Conservation (phyloP, 2,888 invertebrate species). For the Orchestes rusci region DNA sequence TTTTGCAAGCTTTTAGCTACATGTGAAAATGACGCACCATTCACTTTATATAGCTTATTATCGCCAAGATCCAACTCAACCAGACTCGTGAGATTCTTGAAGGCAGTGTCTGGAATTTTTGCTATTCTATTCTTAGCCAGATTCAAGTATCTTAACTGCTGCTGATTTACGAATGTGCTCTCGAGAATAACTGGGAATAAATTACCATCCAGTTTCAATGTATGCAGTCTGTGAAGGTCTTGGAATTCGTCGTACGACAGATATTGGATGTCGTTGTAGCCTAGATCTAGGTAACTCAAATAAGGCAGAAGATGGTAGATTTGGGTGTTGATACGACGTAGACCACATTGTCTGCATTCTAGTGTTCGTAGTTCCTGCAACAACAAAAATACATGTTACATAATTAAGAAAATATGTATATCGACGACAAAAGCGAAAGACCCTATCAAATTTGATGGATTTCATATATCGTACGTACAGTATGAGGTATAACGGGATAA, state of each 20-base stretch:
- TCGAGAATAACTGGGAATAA: slow-evolving; percentile 68
- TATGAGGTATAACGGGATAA: too few relatives aligned
- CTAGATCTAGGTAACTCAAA: slow-evolving; percentile 67
- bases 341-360: slow-evolving; percentile 64
- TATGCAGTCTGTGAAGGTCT: slow-evolving; percentile 58
- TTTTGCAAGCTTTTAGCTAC: slow-evolving; percentile 55
- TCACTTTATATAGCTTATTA: slow-evolving; percentile 65
- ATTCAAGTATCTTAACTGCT: slow-evolving; percentile 43
- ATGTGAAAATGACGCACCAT: slow-evolving; percentile 54
- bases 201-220: slow-evolving; percentile 66
- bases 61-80: slow-evolving; percentile 66
- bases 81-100: slow-evolving; percentile 63
- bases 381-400: too few relatives aligned
- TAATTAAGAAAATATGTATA: neutral
- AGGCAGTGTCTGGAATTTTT: slow-evolving; percentile 65
- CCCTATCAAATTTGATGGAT: too few relatives aligned
- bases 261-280: slow-evolving; percentile 70
- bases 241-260: slow-evolving; percentile 65
- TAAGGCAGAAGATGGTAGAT: slow-evolving; percentile 69
- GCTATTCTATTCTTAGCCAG: slow-evolving; percentile 68
- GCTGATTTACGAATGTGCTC: slow-evolving; percentile 57
- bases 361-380: slow-evolving; percentile 63
- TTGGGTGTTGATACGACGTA: slow-evolving; percentile 69
- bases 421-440: neutral
- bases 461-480: too few relatives aligned